Percentiles rank a stretch among this genome's conserved stretches.
Conservation (phyloP, 2,888 invertebrate species). For the Agrypnus murinus region DNA sequence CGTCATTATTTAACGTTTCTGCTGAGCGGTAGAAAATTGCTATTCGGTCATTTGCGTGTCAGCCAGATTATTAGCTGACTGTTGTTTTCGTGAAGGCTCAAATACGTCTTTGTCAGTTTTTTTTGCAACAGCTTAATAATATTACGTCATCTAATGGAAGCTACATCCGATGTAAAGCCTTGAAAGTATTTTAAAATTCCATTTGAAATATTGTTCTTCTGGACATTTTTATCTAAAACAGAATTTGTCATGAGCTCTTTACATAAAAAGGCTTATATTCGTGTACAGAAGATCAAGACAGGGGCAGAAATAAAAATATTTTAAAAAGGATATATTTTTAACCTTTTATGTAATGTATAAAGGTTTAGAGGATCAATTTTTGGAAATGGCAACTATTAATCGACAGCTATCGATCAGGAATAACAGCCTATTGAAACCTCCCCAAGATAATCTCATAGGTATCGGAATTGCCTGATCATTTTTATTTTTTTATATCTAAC, state of each 20-base stretch:
- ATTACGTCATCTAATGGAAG: not conserved
- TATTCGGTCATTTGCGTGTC: slow-evolving; percentile 8
- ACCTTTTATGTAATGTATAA: slow-evolving; percentile 12
- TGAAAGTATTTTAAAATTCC: not conserved
- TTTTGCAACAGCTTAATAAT: not conserved
- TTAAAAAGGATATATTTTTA: not conserved
- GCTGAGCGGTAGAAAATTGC: not conserved
- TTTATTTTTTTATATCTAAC: slow-evolving; percentile 28
- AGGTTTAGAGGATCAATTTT: slow-evolving; percentile 56
- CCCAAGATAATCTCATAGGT: slow-evolving; percentile 62
- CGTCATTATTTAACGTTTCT: not conserved
- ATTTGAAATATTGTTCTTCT: not conserved
- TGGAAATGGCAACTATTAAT: slow-evolving; percentile 69
- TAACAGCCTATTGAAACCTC: slow-evolving; percentile 62
- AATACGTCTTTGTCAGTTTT: not conserved
- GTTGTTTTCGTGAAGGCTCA: not conserved
- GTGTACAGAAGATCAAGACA: not conserved
- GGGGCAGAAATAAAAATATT: not conserved
- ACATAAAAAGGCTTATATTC: not conserved
- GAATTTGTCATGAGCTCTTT: not conserved
- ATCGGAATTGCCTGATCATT: slow-evolving; percentile 48
- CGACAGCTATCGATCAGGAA: slow-evolving; percentile 68
- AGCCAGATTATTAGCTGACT: not conserved
- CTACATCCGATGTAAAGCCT: not conserved
- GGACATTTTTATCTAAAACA: not conserved